These are phyloP conservation scores for Cebidichthys violaceus DNA, from an alignment of 2,113 vertebrate species.

Conservation along the genomic window DNA sequence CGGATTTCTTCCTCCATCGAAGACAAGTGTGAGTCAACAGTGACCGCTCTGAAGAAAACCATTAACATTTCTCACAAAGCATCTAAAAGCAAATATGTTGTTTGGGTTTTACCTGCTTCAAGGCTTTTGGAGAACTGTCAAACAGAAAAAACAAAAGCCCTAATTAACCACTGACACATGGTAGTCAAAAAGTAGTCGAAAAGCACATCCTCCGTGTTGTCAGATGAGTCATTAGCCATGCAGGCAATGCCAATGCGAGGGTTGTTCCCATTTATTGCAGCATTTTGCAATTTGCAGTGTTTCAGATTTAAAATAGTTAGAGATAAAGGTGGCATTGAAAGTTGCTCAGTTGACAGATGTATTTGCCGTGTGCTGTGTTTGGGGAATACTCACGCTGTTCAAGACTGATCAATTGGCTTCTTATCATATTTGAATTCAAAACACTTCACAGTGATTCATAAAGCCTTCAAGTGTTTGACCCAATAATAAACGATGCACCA, in stretches of 20 bases:
- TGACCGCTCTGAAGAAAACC: neutral
- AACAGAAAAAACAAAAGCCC: neutral
- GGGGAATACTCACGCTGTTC: neutral
- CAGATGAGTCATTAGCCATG: conserved; percentile 1
- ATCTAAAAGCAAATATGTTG: neutral
- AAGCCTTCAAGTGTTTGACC: neutral
- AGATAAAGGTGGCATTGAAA: neutral
- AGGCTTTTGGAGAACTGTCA: neutral
- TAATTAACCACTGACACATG: neutral
- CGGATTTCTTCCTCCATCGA: neutral
- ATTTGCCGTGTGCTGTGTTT: neutral
- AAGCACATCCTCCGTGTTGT: neutral
- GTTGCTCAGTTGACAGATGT: neutral
- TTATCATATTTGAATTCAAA: neutral
- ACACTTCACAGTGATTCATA: neutral
- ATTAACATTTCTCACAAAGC: neutral
- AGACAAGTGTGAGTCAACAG: neutral
- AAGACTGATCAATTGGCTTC: neutral
- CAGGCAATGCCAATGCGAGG: neutral
- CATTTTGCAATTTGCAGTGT: conserved; percentile 1
- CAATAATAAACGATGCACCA: neutral
- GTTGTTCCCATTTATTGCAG: neutral
- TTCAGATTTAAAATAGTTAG: conserved; percentile 15
- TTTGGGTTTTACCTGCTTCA: neutral
- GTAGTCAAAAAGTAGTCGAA: no score